Percentiles rank a stretch among this genome's conserved stretches.
Conservation (phyloP, 2,888 invertebrate genomes). For the Trissolcus brochymenae region DNA sequence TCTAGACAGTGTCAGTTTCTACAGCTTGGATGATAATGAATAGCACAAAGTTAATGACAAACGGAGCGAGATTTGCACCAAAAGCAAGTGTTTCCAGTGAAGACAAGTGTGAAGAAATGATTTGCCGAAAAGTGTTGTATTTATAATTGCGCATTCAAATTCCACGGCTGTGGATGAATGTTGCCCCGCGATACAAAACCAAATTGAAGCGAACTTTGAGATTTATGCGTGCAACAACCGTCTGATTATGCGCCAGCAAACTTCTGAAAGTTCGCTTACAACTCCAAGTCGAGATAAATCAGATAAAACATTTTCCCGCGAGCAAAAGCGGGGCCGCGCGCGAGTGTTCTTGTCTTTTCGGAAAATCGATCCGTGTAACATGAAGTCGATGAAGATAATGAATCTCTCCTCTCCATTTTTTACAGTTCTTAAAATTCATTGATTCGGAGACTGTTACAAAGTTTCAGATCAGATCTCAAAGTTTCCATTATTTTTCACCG, state of each 20-base stretch:
- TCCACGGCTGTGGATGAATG: background rate
- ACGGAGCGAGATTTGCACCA: too few relatives aligned
- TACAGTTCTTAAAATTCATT: too few relatives aligned
- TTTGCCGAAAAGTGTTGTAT: slow-evolving; percentile 16
- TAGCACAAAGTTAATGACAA: slow-evolving; percentile 14
- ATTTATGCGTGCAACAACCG: slow-evolving; percentile 23
- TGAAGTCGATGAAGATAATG: slow-evolving; percentile 36
- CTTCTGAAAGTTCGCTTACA: slow-evolving; percentile 18
- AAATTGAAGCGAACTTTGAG: slow-evolving; percentile 21
- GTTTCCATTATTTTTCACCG: background rate
- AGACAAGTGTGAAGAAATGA: slow-evolving; percentile 4
- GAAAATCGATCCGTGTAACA: slow-evolving; percentile 40
- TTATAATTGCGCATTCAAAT: slow-evolving; percentile 5
- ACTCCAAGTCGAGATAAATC: slow-evolving; percentile 10
- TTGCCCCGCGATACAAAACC: slow-evolving; percentile 8
- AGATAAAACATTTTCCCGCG: background rate
- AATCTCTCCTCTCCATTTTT: too few relatives aligned
- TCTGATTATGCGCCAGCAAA: slow-evolving; percentile 19
- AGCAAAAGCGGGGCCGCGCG: background rate
- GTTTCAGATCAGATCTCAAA: too few relatives aligned
- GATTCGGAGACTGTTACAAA: too few relatives aligned
- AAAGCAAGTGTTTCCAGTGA: too few relatives aligned
- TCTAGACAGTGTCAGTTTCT: too few relatives aligned
- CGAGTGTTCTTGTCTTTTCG: slow-evolving; percentile 12
- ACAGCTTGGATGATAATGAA: too few relatives aligned